Base-by-base conservation (phyloP, 2,797 vertebrate species). In the Lagothrix lagotricha region DNA sequence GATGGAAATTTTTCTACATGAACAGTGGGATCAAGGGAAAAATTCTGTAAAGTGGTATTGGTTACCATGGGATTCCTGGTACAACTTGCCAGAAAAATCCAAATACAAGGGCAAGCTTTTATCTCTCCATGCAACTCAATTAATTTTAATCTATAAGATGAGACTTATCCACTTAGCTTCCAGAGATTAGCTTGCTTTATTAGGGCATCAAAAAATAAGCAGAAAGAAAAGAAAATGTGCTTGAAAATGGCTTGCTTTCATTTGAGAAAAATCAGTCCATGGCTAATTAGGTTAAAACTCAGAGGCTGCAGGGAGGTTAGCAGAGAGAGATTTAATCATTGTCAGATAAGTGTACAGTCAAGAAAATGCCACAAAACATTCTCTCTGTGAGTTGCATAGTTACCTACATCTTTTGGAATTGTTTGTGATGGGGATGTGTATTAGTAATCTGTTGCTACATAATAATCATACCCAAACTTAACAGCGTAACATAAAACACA, bases 51-150 rank as follows among this genome's bases (percentile, higher is more conserved):
- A 94, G 97, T 96, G 58, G 72, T 95, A 57, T 93, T 90, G 90
- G 97, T 98, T 98, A 98, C 98, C 96, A 98, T 98, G 98, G 98
- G 41, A 90, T 98, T 98, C 96, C 96, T 96, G 95, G 97, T 96
- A 94, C 96, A 97, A 89, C 73, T 97, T 97, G 58, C 81, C 90
- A 98, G 96, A 96, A 95, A 85, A 20, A 91, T 98, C 97, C 96
- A 98, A 96, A 97, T 96, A 97, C 97, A 93, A 96, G 97, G n/a
- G 93, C 67, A 95, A 77, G 96, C 96, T 98, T 98, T 99, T 97
- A 98, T 98, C 97, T 98, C 84, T 87, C 77, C 80, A 6, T 97
- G 86, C 97, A 97, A 92, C 90, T 96, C 82, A 95, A 96, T 96
- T 98, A 94, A 98, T 98, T 98, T 98, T 98, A 90, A 97, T 98